phyloP scores from a whole-genome alignment of 2,797 vertebrate genomes.

The Spinibarbus caldwelli region DNA sequence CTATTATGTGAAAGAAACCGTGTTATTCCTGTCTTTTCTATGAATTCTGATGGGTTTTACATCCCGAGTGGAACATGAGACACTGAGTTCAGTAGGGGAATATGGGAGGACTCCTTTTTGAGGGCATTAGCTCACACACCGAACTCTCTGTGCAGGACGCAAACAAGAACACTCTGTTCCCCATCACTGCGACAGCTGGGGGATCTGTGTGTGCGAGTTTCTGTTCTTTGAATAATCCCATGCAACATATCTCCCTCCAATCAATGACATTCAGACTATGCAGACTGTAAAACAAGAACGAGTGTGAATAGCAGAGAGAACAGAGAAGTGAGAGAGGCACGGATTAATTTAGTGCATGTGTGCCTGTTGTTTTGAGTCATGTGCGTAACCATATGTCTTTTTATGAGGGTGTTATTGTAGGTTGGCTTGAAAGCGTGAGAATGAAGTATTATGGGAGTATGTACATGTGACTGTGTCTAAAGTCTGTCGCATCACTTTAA shows the following conservation, averaged over 20 bases:
- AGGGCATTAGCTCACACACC: constrained; percentile 56
- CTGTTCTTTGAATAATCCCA: constrained; percentile 41
- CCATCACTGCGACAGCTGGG: constrained; percentile 56
- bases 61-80: constrained; percentile 25
- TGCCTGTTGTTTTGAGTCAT: constrained; percentile 30
- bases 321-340: constrained; percentile 14
- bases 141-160: constrained; percentile 44
- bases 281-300: constrained; percentile 16
- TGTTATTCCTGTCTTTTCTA: background rate
- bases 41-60: constrained; percentile 21
- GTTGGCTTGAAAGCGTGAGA: background rate
- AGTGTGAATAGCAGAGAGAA: constrained; percentile 19
- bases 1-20: background rate
- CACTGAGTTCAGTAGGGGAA: constrained; percentile 23
- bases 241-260: constrained; percentile 41
- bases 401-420: constrained; percentile 40
- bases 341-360: background rate
- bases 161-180: constrained; percentile 61
- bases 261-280: constrained; percentile 34
- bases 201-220: constrained; percentile 34
- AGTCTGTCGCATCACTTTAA: background rate
- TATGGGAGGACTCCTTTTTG: constrained; percentile 42
- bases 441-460: constrained; percentile 29
- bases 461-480: constrained; percentile 18
- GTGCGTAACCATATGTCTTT: constrained; percentile 26